Evolutionary conservation across 2,888 invertebrate species (phyloP), one percentile per base, ranked within the genome.

Genomic region (Atherix ibis): DNA sequence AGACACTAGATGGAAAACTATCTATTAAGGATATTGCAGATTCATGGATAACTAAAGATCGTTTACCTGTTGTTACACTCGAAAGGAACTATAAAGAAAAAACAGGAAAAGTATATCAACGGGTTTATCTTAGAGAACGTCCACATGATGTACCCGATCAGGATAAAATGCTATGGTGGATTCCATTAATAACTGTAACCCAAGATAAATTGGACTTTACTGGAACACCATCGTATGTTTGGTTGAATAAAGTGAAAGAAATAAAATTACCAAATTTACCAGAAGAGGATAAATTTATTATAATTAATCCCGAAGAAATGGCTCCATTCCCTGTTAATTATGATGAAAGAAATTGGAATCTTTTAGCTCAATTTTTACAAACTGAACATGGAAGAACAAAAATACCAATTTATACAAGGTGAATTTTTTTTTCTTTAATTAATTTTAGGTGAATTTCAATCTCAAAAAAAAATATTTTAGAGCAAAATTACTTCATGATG

Each of bases 251-350:
- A 33, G 62, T 62, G 29, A 65, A 64, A 24, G 65, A 73, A 35
- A 49, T 73, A 2, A 64, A 54, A 6, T 46, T 80, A 1, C 48
- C 49, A 1, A 59, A 70, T 36, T 57, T 76, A 46, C 72, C 77
- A 0, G 54, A 49, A 1, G 58, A 64, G 16, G 63, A 76, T 31
- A 56, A 71, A 32, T 84, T 83, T 48, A 67, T 85, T 31, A 76
- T 87, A 35, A 67, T 84, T 1, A 87, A 85, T 58, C 78, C 82
- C 4, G 83, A 84, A 49, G 84, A 85, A 63, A 83, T 83, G 41
- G 83, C 78, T 2, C 81, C 83, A 25, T 84, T 75, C 58, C 79
- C 82, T 4, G 85, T 87, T 0, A 84, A 84, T 51, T 87, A 87
- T 49, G 85, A 85, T 48, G 52, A 62, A 5, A 61, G 66, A 25